Evolutionary conservation across 2,888 invertebrate genomes (phyloP).

Genomic region (Callyntrura sp.): DNA sequence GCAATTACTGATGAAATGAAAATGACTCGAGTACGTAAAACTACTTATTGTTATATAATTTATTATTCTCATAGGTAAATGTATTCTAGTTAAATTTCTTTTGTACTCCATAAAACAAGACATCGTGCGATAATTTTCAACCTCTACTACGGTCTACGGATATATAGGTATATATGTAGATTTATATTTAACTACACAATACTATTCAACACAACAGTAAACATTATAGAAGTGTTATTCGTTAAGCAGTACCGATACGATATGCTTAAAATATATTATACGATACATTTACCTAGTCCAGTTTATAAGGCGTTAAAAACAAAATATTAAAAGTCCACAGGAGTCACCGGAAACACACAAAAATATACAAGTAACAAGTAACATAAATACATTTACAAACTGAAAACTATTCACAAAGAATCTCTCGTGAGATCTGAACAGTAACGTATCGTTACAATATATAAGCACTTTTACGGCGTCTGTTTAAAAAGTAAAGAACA

Average conservation of each 20-base stretch:
- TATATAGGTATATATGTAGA: too few species aligned
- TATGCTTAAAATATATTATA: too few species aligned
- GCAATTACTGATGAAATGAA: conserved; percentile 38
- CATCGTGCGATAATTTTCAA: too few species aligned
- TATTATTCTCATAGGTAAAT: background rate
- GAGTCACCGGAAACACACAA: background rate
- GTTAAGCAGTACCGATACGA: too few species aligned
- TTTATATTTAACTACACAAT: background rate
- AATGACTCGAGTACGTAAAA: conserved; percentile 17
- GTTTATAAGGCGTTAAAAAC: too few species aligned
- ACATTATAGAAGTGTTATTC: too few species aligned
- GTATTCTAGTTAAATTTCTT: background rate
- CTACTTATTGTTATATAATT: too few species aligned
- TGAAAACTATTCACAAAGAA: background rate
- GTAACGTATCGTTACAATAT: background rate
- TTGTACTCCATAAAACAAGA: background rate
- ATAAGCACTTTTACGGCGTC: too few species aligned
- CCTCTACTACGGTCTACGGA: too few species aligned
- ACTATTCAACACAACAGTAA: background rate
- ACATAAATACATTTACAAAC: background rate
- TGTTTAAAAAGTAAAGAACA: conserved; percentile 13
- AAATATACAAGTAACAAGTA: background rate
- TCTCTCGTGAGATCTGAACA: too few species aligned
- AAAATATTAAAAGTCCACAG: too few species aligned
- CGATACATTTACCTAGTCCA: too few species aligned